Base-by-base conservation (phyloP, 2,797 vertebrate genomes). In the Novumbra hubbsi region DNA sequence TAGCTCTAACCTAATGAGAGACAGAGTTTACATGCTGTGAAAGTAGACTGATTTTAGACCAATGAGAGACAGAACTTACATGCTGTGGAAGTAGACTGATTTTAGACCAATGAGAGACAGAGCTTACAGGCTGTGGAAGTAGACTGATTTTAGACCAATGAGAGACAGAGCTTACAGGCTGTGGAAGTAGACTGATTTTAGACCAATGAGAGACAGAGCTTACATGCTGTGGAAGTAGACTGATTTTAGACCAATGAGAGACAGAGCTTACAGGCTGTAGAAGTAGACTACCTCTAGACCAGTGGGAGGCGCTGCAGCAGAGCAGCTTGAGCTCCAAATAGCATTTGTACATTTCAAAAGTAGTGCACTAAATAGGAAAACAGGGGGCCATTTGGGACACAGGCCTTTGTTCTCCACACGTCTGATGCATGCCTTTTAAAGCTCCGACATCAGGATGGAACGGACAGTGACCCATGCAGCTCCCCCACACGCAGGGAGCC, bases 331-430 rank as follows among this genome's bases (percentile, higher is more conserved):
- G 16, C 50, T 52, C 50, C 15, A 52, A 17, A 7, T 17, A 52
- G 50, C 6, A 52, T 64, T 27, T 64, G 62, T 64, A 30, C 62
- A 27, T 9, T 64, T 55, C 50, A 55, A 55, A 55, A 55, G 16
- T n/a, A 55, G 1, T 55, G 19, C 16, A 55, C 50, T 55, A 19
- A 19, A n/a, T 55, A 19, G 50, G 50, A 55, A 55, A 55, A 55
- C n/a, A 55, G 50, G 50, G 50, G 1, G 0, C 19, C 50, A 55
- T 55, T 55, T 55, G n/a, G 19, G 19, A 34, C 24, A 64, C 73
- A 76, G 55, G 70, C 41, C 73, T 78, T 77, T 83, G 65, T 80
- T 82, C 75, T 81, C 79, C 76, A 75, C 73, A 72, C 32, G 79
- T 75, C 76, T 76, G 72, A 78, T 49, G 76, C 78, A 68, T 71